phyloP scores from a whole-genome alignment of 2,888 invertebrate species.

The Cryptus armator region DNA sequence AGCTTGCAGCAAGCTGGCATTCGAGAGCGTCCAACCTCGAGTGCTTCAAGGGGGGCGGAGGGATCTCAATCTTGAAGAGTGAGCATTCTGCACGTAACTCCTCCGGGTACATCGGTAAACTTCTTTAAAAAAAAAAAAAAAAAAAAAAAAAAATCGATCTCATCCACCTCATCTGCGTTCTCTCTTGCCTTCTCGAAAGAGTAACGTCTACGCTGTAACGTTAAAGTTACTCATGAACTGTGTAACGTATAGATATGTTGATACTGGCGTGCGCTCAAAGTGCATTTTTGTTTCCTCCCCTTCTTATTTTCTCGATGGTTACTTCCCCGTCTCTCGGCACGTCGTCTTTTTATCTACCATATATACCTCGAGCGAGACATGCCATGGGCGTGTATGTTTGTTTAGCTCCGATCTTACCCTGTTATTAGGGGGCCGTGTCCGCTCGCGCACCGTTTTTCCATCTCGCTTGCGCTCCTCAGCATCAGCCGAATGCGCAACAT shows the following conservation, averaged over 20 bases:
- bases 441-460: slow-evolving; percentile 68
- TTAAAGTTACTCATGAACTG: neutral
- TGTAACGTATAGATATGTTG: slow-evolving; percentile 6
- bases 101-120: slow-evolving; percentile 33
- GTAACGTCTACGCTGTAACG: neutral
- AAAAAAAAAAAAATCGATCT: slow-evolving; percentile 50
- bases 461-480: slow-evolving; percentile 3
- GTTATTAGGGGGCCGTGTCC: slow-evolving; percentile 82
- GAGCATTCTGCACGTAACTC: slow-evolving; percentile 59
- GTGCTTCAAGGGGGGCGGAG: slow-evolving; percentile 16
- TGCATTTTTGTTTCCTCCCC: slow-evolving; percentile 43
- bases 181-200: slow-evolving; percentile 68
- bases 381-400: slow-evolving; percentile 85
- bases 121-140: neutral
- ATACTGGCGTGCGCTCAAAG: slow-evolving; percentile 45
- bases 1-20: slow-evolving; percentile 13
- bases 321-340: slow-evolving; percentile 46
- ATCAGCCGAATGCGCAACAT: neutral
- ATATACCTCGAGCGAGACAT: slow-evolving; percentile 77
- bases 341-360: slow-evolving; percentile 54
- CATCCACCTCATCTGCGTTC: slow-evolving; percentile 64
- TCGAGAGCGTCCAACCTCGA: slow-evolving; percentile 34
- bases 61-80: slow-evolving; percentile 56
- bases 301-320: slow-evolving; percentile 41
- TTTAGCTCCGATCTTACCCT: slow-evolving; percentile 83